Conservation (phyloP, 1,140 invertebrate species). For the Panonychus citri region DNA sequence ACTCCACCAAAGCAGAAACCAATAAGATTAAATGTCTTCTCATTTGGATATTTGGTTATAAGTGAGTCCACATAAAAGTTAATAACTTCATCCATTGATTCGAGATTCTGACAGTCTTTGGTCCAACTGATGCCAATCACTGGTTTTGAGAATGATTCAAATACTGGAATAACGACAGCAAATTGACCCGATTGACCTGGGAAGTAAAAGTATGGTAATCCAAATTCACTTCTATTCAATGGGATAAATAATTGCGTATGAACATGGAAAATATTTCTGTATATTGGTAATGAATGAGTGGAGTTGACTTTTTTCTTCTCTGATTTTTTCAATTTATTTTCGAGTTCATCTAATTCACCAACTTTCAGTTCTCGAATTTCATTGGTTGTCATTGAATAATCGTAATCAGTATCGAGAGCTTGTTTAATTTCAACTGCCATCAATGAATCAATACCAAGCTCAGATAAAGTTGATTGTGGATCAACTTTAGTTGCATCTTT, state of each 20-base stretch:
- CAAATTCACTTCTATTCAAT: conserved; percentile 24
- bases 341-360: conserved; percentile 40
- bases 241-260: conserved; percentile 26
- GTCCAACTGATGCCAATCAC: conserved; percentile 79
- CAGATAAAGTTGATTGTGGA: conserved; percentile 45
- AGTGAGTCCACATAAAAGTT: conserved; percentile 39
- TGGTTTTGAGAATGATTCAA: conserved; percentile 39
- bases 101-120: conserved; percentile 31
- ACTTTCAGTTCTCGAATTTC: conserved; percentile 64
- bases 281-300: conserved; percentile 1
- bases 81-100: conserved; percentile 45
- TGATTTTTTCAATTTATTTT: conserved; percentile 19
- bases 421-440: conserved; percentile 87
- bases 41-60: neutral
- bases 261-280: conserved; percentile 16
- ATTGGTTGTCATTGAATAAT: conserved; percentile 55
- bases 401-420: conserved; percentile 20
- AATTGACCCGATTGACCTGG: conserved; percentile 80
- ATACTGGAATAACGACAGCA: conserved; percentile 38
- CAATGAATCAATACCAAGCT: conserved; percentile 83
- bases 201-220: conserved; percentile 41
- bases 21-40: conserved; percentile 38
- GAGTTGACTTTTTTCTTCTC: neutral
- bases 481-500: conserved; percentile 63
- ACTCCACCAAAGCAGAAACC: conserved; percentile 86